Percentiles rank a stretch among this genome's conserved stretches.
phyloP scores from a whole-genome alignment of 2,113 vertebrate genomes.

The Eretmochelys imbricata region DNA sequence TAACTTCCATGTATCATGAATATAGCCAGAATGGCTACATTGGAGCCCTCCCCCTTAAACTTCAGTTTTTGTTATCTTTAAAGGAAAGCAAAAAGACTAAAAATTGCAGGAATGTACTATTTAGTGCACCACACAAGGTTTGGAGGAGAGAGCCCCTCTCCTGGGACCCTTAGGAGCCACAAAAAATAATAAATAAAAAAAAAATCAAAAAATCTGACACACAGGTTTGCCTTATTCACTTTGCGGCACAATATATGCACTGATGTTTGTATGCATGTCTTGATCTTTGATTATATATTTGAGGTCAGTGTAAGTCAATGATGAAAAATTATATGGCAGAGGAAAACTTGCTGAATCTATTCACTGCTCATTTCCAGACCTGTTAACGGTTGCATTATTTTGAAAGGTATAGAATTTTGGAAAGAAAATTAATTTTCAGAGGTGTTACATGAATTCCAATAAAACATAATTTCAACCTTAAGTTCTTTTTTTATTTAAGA shows the following conservation, averaged over 20 bases:
- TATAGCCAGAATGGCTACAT: neutral
- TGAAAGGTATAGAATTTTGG: rapidly evolving
- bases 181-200: neutral
- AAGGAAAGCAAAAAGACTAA: neutral
- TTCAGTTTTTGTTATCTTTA: neutral
- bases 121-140: neutral
- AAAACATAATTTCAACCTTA: neutral
- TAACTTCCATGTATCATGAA: neutral
- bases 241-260: neutral
- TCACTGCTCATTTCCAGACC: neutral
- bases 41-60: too few species aligned
- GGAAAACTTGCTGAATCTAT: neutral
- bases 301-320: neutral
- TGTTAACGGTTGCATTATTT: neutral
- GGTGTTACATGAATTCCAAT: neutral
- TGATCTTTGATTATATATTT: neutral
- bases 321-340: neutral
- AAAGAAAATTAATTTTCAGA: neutral
- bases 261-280: neutral
- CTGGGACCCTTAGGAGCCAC: neutral
- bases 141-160: neutral
- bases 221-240: neutral
- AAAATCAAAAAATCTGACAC: neutral
- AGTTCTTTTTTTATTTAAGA: neutral
- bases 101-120: neutral